Evolutionary conservation across 2,113 vertebrate genomes (phyloP), one percentile per base, ranked within the genome.

Genomic region (Lophius piscatorius): DNA sequence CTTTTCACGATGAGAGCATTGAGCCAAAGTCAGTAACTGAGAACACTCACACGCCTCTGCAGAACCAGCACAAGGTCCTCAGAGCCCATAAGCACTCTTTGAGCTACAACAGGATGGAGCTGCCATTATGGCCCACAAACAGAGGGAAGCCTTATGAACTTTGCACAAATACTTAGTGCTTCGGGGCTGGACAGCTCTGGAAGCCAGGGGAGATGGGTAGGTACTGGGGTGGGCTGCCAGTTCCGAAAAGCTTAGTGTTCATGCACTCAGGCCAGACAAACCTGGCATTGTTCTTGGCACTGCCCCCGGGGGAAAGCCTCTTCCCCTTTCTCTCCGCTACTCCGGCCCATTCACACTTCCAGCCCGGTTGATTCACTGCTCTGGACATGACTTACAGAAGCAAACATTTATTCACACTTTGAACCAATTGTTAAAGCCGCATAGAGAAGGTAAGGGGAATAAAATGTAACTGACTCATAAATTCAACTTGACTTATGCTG

Each of bases 141-240:
- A 91, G 86, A 89, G 81, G 84, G 82, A 88, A 82, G 86, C 88
- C 91, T 90, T 91, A 88, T 92, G 87, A 91, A 92, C 90, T 91
- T 90, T 90, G 79, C 84, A 90, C 88, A 90, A 91, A 87, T 78
- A 78, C 89, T 89, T 88, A 87, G 55, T 72, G 81, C 79, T 75
- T 81, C 61, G 82, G 71, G 69, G 70, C 67, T 70, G 78, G 75
- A 78, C 78, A 64, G 87, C 63, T 71, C 71, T 83, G 90, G 69
- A 84, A 63, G 78, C 63, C 35, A 64, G 65, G 22, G 24, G 81
- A 80, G 81, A 80, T 78, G 82, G 70, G 88, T 78, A 82, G 79
- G 85, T 76, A 87, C 76, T 38, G 63, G 73, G 86, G 87, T 58
- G 17, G 56, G 46, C 79, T 90, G 88, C 87, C 90, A 92, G 88